Conservation (phyloP, 2,888 invertebrate genomes). For the Hirtodrosophila histrioides region DNA sequence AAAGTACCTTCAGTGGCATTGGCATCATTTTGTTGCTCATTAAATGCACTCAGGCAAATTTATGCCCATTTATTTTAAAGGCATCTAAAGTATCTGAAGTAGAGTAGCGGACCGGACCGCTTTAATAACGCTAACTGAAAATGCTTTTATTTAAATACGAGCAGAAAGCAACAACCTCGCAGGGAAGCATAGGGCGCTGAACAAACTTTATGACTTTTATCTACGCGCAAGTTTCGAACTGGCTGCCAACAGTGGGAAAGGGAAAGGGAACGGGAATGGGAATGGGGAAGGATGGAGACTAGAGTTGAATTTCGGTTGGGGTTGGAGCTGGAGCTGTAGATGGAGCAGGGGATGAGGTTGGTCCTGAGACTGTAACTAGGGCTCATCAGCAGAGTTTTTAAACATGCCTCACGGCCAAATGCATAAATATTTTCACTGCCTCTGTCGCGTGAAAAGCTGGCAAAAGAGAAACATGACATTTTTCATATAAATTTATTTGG, state of each 20-base stretch:
- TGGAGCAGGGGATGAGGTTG: neutral
- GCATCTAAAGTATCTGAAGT: constrained; percentile 16
- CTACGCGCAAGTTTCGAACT: constrained; percentile 64
- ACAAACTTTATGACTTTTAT: constrained; percentile 73
- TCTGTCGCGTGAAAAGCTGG: constrained; percentile 25
- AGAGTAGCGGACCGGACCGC: constrained; percentile 3
- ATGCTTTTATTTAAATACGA: constrained; percentile 36
- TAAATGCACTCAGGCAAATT: constrained; percentile 64
- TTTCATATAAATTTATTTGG: constrained; percentile 71
- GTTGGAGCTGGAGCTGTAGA: too few relatives aligned
- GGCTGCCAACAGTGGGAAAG: constrained; percentile 19
- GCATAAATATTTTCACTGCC: constrained; percentile 68
- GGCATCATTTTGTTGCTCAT: constrained; percentile 57
- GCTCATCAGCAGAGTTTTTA: constrained; percentile 59
- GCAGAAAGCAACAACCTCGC: constrained; percentile 50
- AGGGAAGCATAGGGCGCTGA: constrained; percentile 16
- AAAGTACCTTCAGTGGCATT: constrained; percentile 17
- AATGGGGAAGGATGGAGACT: too few relatives aligned
- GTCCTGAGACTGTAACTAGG: constrained; percentile 5
- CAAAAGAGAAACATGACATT: constrained; percentile 60
- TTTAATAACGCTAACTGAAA: constrained; percentile 46
- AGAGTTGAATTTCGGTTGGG: too few relatives aligned
- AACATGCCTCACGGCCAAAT: constrained; percentile 70
- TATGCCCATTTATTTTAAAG: constrained; percentile 56
- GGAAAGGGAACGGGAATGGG: too few relatives aligned